A percentile compares a stretch with the other conserved stretches of the same genome.
These are phyloP conservation scores for Rhyacichthys aspro DNA, from an alignment of 2,797 vertebrate genomes.

Conservation along the genomic window DNA sequence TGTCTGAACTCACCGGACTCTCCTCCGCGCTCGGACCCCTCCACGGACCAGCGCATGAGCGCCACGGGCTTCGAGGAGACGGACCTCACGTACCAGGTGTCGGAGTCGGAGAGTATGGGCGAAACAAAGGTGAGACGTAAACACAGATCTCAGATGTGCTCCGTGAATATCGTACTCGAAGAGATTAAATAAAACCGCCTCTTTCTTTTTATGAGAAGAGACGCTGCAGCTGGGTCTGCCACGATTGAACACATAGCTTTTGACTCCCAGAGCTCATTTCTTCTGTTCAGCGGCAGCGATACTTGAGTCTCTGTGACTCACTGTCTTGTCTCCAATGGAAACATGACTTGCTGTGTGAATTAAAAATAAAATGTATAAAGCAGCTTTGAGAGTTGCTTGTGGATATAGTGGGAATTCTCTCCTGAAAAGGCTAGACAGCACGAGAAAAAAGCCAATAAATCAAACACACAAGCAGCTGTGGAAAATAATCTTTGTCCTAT, in stretches of 20 bases:
- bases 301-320: slow-evolving; percentile 32
- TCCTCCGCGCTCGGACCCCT: slow-evolving; percentile 93
- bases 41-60: slow-evolving; percentile 98
- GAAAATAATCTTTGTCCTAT: slow-evolving; percentile 46
- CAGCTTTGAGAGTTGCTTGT: slow-evolving; percentile 26
- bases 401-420: slow-evolving; percentile 46
- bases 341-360: slow-evolving; percentile 31
- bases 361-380: slow-evolving; percentile 15
- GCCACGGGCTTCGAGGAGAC: slow-evolving; percentile 98
- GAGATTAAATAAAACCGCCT: slow-evolving; percentile 1
- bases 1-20: slow-evolving; percentile 99
- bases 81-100: slow-evolving; percentile 98
- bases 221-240: neutral
- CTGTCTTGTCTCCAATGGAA: slow-evolving; percentile 36
- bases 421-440: slow-evolving; percentile 40
- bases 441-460: slow-evolving; percentile 35
- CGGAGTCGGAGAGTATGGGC: slow-evolving; percentile 95
- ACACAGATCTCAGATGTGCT: neutral
- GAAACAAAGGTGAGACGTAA: slow-evolving; percentile 88
- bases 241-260: neutral
- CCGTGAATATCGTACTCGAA: neutral
- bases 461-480: slow-evolving; percentile 38
- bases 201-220: neutral
- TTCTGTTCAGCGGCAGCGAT: slow-evolving; percentile 2
- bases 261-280: slow-evolving; percentile 7